Percentiles rank a stretch among this genome's conserved stretches.
These are phyloP conservation scores for Protobothrops mucrosquamatus DNA, from an alignment of 2,113 vertebrate genomes.

Conservation along the genomic window DNA sequence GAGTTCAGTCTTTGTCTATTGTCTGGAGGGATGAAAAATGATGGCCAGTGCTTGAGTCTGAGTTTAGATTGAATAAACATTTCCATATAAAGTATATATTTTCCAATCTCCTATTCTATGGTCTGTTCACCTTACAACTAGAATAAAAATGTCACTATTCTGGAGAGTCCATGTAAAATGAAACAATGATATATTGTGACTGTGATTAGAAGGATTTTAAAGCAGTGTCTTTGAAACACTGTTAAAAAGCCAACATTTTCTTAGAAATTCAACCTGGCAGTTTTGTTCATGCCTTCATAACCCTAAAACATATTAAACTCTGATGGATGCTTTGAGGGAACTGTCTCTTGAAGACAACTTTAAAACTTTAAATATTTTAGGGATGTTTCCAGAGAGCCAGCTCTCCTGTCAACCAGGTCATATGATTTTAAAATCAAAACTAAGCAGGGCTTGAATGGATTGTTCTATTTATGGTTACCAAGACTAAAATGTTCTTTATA, in stretches of 20 bases:
- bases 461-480: not conserved
- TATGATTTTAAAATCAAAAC: not conserved
- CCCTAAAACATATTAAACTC: not conserved
- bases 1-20: constrained; percentile 59
- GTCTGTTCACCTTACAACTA: constrained; percentile 31
- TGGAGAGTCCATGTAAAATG: constrained; percentile 15
- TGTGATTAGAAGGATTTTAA: constrained; percentile 4
- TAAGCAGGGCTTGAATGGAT: not conserved
- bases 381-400: not conserved
- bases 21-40: constrained; percentile 53
- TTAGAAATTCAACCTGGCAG: not conserved
- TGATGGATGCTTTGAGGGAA: not conserved
- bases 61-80: constrained; percentile 42
- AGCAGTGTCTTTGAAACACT: not conserved
- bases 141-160: constrained; percentile 37
- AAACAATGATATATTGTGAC: not conserved
- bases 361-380: not conserved
- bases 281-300: not conserved
- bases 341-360: not conserved
- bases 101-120: constrained; percentile 43
- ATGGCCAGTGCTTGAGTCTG: constrained; percentile 22
- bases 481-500: not conserved
- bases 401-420: not conserved
- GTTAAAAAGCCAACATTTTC: not conserved
- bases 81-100: constrained; percentile 55